Conservation (phyloP, 2,888 invertebrate species). For the Cremastobaeus sp. region DNA sequence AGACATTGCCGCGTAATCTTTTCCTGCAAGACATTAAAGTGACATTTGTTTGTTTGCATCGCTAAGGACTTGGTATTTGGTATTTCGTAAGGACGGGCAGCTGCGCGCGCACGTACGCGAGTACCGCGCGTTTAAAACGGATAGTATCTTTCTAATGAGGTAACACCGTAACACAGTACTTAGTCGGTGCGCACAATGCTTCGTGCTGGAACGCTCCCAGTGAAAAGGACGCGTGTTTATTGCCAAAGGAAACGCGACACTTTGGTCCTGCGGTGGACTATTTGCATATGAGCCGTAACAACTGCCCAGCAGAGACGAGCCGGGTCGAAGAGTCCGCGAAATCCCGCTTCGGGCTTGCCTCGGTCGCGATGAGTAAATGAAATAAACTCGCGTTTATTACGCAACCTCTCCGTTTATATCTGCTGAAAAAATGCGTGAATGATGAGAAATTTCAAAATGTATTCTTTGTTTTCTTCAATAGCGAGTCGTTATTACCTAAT, state of each 20-base stretch:
- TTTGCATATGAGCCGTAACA: constrained; percentile 23
- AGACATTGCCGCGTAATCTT: neutral
- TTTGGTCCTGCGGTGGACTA: neutral
- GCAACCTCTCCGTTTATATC: too few relatives aligned
- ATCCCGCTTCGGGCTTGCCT: too few relatives aligned
- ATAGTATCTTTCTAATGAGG: constrained; percentile 56
- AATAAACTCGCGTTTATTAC: too few relatives aligned
- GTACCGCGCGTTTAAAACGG: constrained; percentile 14
- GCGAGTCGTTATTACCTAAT: too few relatives aligned
- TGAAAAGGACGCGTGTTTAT: constrained; percentile 35
- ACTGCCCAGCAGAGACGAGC: neutral
- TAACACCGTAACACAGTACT: constrained; percentile 49
- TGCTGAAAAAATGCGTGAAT: too few relatives aligned
- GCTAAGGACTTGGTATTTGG: constrained; percentile 39
- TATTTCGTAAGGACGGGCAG: constrained; percentile 41
- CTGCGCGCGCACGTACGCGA: constrained; percentile 28
- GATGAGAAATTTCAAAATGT: too few relatives aligned
- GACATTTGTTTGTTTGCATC: constrained; percentile 30
- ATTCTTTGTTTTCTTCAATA: too few relatives aligned
- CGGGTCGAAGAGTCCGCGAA: too few relatives aligned
- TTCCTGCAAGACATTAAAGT: constrained; percentile 22
- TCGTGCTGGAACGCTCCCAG: constrained; percentile 48
- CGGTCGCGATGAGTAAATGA: too few relatives aligned
- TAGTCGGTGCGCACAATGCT: constrained; percentile 43
- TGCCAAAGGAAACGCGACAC: constrained; percentile 24